phyloP scores from a whole-genome alignment of 2,113 vertebrate genomes.

The Oenanthe melanoleuca region DNA sequence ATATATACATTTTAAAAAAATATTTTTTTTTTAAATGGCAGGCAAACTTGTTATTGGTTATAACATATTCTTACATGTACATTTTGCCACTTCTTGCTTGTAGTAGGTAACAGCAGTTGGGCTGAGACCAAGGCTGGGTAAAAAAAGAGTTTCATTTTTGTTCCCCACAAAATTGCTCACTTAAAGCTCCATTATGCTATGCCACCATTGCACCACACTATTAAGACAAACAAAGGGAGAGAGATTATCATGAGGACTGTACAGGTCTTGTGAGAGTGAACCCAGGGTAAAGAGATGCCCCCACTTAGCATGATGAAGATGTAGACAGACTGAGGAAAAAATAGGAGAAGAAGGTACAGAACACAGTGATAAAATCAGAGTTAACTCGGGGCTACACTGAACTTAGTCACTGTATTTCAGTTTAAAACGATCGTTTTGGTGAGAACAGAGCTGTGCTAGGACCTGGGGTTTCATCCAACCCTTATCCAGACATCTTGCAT shows the following conservation, averaged over 20 bases:
- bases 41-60: background rate
- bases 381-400: background rate
- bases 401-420: background rate
- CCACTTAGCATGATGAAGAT: background rate
- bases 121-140: background rate
- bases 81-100: background rate
- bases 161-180: background rate
- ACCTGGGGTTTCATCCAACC: background rate
- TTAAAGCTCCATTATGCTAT: background rate
- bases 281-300: background rate
- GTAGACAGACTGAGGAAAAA: background rate
- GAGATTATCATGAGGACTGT: background rate
- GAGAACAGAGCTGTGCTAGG: background rate
- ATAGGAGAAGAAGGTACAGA: background rate
- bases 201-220: background rate
- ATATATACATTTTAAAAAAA: too few species aligned
- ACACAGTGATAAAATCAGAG: background rate
- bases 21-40: too few species aligned
- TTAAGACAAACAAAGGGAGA: background rate
- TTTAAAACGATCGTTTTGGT: background rate
- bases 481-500: background rate
- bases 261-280: background rate
- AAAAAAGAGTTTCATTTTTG: background rate
- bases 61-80: background rate
- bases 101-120: background rate